Evolutionary conservation across 1,140 invertebrate genomes (phyloP).

Genomic region (Cotesia glomerata): DNA sequence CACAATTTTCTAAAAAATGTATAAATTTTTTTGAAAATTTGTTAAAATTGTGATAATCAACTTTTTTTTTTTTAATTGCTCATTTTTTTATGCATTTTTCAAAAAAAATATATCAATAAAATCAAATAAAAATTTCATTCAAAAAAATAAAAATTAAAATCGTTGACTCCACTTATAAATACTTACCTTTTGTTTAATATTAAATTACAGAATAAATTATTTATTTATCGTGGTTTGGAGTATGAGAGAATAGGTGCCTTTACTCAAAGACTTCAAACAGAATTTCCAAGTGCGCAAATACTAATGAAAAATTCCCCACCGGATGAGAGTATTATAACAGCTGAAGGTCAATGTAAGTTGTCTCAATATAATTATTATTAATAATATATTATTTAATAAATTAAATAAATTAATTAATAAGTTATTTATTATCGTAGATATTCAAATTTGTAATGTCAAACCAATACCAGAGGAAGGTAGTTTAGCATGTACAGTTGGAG

Average conservation of each 20-base stretch:
- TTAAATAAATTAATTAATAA: neutral
- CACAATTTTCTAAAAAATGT: too few relatives aligned
- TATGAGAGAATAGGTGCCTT: conserved; percentile 95
- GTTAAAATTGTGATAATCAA: too few relatives aligned
- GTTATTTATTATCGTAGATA: conserved; percentile 64
- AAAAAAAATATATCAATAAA: too few relatives aligned
- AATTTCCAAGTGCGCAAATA: conserved; percentile 91
- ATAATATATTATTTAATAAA: neutral
- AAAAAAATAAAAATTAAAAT: too few relatives aligned
- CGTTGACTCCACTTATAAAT: too few relatives aligned
- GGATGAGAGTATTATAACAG: conserved; percentile 82
- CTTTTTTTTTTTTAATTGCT: too few relatives aligned
- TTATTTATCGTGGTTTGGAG: conserved; percentile 94
- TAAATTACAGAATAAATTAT: conserved; percentile 85
- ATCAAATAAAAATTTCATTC: too few relatives aligned
- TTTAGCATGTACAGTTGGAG: conserved; percentile 66
- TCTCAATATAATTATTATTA: conserved; percentile 31
- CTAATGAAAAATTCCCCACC: conserved; percentile 90
- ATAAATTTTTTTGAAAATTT: too few relatives aligned
- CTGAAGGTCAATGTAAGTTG: conserved; percentile 81
- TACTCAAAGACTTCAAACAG: conserved; percentile 88
- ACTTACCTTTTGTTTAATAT: too few relatives aligned
- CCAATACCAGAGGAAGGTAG: conserved; percentile 75
- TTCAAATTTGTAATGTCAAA: conserved; percentile 95
- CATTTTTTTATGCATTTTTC: too few relatives aligned